Base-by-base conservation (phyloP, 2,888 invertebrate species). In the Lordiphosa andalusiaca region DNA sequence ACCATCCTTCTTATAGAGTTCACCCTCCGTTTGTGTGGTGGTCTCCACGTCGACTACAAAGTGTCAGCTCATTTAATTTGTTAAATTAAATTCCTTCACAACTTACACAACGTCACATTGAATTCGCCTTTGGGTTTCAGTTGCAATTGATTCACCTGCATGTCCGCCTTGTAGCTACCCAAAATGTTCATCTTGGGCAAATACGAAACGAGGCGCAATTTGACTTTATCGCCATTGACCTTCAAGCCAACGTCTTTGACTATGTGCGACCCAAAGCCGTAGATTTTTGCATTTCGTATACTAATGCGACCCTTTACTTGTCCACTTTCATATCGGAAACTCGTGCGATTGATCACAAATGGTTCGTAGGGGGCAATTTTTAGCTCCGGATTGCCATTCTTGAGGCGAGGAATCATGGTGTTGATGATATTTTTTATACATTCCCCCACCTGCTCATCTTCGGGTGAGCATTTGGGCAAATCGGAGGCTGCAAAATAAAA, bases 101-200 rank as follows among this genome's bases (percentile, higher is more conserved):
- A 90, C 91, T 90, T 86, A 93, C 93, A 90, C 91, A 93, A 91
- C 21, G 91, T 91, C 2, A 91, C 88, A 73, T 91, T 92, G 76
- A 92, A 92, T 21, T 89, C 87, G 9, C 93, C 93, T 52, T 90
- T 90, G 21, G 94, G 93, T 55, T 91, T 91, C 47, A 94, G 76
- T 52, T 91, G 91, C 61, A 93, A 88, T 13, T 91, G 89, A 67
- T 93, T 93, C 47, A 93, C 90, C 41, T 90, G 87, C 37, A 94
- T 92, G 53, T 92, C 91, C 0, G 92, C 93, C 67, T 91, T 91
- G 84, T 93, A 94, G n/a, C 91, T 88, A 1, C 93, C 93, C 33
- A 90, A 91, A 5, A 92, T 86, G 35, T 89, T 86, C 10, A 93
- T 78, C 65, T 89, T 89, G 2, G 93, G 93, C 39, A 92, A 85